A percentile compares a stretch with the other conserved stretches of the same genome.
Conservation (phyloP, 2,113 vertebrate genomes). For the Promerops cafer region DNA sequence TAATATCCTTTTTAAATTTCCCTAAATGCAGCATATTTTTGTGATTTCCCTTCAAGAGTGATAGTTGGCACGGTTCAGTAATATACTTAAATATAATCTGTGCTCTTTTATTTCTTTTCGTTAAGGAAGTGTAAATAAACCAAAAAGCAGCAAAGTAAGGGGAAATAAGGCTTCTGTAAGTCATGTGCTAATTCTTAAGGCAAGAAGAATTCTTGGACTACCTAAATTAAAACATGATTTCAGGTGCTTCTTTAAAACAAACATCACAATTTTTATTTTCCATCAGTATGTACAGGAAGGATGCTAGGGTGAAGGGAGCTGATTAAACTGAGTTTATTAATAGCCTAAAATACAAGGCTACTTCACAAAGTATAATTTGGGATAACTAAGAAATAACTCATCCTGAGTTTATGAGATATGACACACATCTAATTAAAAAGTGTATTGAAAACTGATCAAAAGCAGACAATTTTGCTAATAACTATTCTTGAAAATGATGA, state of each 20-base stretch:
- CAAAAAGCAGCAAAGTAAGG: background rate
- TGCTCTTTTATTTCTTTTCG: background rate
- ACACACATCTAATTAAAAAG: background rate
- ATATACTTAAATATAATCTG: background rate
- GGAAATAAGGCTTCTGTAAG: background rate
- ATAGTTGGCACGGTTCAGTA: background rate
- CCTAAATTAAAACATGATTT: background rate
- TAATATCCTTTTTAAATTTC: background rate
- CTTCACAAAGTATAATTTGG: background rate
- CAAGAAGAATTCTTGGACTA: background rate
- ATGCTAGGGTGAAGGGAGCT: background rate
- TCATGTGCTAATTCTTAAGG: background rate
- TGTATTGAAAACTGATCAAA: background rate
- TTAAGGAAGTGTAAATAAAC: conserved; percentile 6
- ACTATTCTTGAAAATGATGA: background rate
- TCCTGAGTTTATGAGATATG: background rate
- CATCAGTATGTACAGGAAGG: background rate
- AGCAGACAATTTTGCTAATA: background rate
- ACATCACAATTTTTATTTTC: background rate
- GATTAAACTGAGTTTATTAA: background rate
- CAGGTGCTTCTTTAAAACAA: background rate
- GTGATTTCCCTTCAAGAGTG: background rate
- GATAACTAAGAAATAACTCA: background rate
- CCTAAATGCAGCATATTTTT: background rate
- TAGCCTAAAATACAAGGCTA: background rate